Base-by-base conservation (phyloP, 2,113 vertebrate species). In the Corydoras sp. region DNA sequence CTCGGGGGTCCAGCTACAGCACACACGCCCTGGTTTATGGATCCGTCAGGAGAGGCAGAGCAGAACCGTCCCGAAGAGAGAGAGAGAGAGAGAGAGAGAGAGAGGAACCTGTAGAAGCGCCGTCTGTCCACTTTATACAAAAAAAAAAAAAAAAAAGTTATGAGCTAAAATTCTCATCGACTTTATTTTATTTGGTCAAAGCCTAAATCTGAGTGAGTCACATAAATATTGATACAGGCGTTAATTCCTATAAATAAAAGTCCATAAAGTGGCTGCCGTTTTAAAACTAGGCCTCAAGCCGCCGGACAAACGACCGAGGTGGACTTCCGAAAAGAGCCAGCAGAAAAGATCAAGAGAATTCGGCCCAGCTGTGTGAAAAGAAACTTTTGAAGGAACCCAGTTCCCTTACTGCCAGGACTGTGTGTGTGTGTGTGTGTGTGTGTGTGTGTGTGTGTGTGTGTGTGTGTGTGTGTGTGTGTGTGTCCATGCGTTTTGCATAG, bases 1-100 rank as follows among this genome's bases (percentile, higher is more conserved):
- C 81, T 81, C 77, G 79, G 82, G 81, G 81, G 84, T 83, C 54
- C 10, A 53, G 13, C 51, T 56, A n/a, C 35, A 43, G 35, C 35
- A n/a, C 54, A 56, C 63, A 53, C 32, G 29, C 35, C 58, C 48
- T 68, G 74, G 76, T 80, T 78, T 79, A 82, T 81, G 78, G 80
- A 76, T 65, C 76, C 73, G 76, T 71, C 67, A 77, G 73, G 55
- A 58, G 54, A 66, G 69, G 69, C 83, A 12, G 51, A 53, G 10
- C 51, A 12, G 51, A 12, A 12, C 51, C 14, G 14, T n/a, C 54
- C 54, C 14, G 54, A n/a, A 56, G 54, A 56, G 6, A 56, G 54
- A 56, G 35, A 43, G 35, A 43, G 10, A 14, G 9, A 11, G 10
- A 3, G 14, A n/a, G n/a, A 56, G 3, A 56, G 6, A n/a, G 54